phyloP scores from a whole-genome alignment of 2,113 vertebrate species.

The Melanerpes formicivorus region DNA sequence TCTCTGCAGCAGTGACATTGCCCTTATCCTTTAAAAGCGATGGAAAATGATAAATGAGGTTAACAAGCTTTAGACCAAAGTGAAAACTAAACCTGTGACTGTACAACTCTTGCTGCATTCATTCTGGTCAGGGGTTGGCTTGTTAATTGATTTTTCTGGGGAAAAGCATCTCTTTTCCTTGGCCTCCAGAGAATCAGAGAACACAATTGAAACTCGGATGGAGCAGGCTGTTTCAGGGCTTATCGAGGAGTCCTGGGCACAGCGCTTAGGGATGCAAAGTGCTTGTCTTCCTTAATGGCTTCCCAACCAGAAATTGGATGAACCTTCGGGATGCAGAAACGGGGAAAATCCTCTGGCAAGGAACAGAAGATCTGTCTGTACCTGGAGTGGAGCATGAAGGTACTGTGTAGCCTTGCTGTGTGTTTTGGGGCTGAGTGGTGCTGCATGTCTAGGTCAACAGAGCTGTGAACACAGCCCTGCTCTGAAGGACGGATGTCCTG shows the following conservation, averaged over 20 bases:
- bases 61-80: conserved; percentile 12
- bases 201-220: not conserved
- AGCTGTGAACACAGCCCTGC: not conserved
- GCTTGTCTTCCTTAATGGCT: conserved; percentile 73
- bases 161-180: not conserved
- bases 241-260: not conserved
- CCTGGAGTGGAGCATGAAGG: conserved; percentile 99
- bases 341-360: conserved; percentile 98
- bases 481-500: not conserved
- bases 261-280: not conserved
- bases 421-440: not conserved
- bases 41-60: conserved; percentile 18
- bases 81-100: not conserved
- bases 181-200: not conserved
- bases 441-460: not conserved
- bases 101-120: not conserved
- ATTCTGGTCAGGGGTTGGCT: not conserved
- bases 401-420: conserved; percentile 54
- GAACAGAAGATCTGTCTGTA: conserved; percentile 95
- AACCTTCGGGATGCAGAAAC: conserved; percentile 98
- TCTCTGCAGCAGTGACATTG: not conserved
- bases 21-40: not conserved
- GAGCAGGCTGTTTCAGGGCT: not conserved
- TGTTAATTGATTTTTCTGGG: conserved; percentile 8
- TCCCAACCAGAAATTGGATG: conserved; percentile 94